phyloP scores from a whole-genome alignment of 2,888 invertebrate species.

The Ectemnius lituratus region DNA sequence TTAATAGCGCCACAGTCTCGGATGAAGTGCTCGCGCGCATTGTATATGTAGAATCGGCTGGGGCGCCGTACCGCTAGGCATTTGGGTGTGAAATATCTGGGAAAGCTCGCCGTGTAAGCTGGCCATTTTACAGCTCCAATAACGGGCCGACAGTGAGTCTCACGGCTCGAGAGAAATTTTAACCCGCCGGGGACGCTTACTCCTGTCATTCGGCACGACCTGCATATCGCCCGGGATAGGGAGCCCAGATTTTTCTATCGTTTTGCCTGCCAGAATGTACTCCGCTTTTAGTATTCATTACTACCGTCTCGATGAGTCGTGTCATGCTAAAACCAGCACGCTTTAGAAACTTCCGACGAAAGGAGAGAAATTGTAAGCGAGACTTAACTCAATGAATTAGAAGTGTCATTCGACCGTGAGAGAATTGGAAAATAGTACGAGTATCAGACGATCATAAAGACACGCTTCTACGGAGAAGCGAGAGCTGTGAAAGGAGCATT shows the following conservation, averaged over 20 bases:
- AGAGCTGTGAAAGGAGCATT: slow-evolving; percentile 20
- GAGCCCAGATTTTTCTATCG: slow-evolving; percentile 20
- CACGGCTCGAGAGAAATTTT: slow-evolving; percentile 42
- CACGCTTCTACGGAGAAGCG: background rate
- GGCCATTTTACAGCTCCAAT: slow-evolving; percentile 52
- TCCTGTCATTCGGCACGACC: slow-evolving; percentile 40
- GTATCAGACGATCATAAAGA: too few species aligned
- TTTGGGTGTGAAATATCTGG: slow-evolving; percentile 36
- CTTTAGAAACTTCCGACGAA: too few species aligned
- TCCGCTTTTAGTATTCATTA: too few species aligned
- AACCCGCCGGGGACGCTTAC: slow-evolving; percentile 41
- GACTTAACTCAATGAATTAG: too few species aligned
- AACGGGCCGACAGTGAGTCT: slow-evolving; percentile 46
- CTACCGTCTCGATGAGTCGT: too few species aligned
- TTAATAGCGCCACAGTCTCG: too few species aligned
- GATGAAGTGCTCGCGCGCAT: slow-evolving; percentile 18
- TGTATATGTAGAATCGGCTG: slow-evolving; percentile 21
- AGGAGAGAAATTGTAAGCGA: too few species aligned
- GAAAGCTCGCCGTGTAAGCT: slow-evolving; percentile 35
- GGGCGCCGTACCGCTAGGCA: slow-evolving; percentile 17
- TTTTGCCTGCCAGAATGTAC: too few species aligned
- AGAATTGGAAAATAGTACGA: too few species aligned
- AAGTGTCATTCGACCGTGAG: too few species aligned
- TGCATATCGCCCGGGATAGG: slow-evolving; percentile 24
- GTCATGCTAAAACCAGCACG: too few species aligned